Percentiles rank a stretch among this genome's conserved stretches.
phyloP scores from a whole-genome alignment of 2,797 vertebrate genomes.

The Falco cherrug region DNA sequence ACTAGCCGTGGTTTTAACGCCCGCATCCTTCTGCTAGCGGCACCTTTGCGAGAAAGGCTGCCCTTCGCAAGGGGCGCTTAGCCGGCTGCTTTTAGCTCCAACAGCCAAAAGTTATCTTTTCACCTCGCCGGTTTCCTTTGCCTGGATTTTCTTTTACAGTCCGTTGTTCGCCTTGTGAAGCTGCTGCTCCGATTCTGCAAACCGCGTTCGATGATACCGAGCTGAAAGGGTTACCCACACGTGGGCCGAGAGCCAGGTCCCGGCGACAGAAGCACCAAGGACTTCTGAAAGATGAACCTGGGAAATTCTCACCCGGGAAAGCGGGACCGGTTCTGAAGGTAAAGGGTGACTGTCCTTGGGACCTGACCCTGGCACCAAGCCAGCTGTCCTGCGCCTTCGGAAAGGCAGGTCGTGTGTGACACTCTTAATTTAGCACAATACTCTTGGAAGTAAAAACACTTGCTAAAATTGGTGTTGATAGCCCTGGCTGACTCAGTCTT shows the following conservation, averaged over 20 bases:
- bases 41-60: background rate
- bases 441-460: background rate
- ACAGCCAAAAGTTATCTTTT: background rate
- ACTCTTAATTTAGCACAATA: background rate
- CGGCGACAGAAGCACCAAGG: conserved; percentile 52
- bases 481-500: background rate
- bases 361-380: background rate
- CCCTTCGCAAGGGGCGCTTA: background rate
- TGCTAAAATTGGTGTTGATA: background rate
- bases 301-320: conserved; percentile 62
- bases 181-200: background rate
- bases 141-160: background rate
- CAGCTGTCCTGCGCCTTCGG: background rate
- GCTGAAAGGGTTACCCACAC: background rate
- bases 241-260: background rate
- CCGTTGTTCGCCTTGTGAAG: background rate
- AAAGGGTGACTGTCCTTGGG: background rate
- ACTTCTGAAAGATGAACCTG: conserved; percentile 69
- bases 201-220: background rate
- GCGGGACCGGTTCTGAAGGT: conserved; percentile 22
- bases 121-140: background rate
- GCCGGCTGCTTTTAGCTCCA: background rate
- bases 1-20: background rate
- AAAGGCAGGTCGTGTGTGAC: background rate
- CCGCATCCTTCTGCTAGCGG: background rate